Percentiles rank a stretch among this genome's conserved stretches.
Evolutionary conservation across 2,113 vertebrate species (phyloP).

Genomic region (Daphoenositta chrysoptera): DNA sequence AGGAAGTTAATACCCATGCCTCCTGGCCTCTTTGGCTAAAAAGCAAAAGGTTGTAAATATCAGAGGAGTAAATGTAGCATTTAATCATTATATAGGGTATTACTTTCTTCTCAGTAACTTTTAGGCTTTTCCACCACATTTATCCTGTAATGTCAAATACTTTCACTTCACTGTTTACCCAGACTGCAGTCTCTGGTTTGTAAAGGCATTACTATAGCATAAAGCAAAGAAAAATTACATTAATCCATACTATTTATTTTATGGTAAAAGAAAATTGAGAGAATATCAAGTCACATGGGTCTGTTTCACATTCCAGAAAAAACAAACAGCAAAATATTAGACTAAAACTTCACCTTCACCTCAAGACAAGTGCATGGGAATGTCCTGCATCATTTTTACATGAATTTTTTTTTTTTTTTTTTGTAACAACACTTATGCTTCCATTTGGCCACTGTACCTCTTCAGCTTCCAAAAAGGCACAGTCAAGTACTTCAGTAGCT

Average conservation of each 20-base stretch:
- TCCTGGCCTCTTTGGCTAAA: neutral
- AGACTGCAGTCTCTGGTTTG: neutral
- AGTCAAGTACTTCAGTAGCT: neutral
- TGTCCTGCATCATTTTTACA: neutral
- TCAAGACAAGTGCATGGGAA: neutral
- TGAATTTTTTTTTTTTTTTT: no score
- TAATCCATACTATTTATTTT: neutral
- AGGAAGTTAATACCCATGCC: neutral
- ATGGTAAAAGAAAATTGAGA: neutral
- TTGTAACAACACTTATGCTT: neutral
- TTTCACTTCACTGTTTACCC: neutral
- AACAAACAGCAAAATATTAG: neutral
- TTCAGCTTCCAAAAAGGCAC: neutral
- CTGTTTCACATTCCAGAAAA: neutral
- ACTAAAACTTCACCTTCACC: neutral
- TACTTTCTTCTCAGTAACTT: neutral
- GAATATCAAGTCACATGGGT: neutral
- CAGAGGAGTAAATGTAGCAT: neutral
- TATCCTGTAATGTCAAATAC: neutral
- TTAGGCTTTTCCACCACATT: neutral
- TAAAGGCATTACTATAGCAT: neutral
- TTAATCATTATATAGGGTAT: neutral
- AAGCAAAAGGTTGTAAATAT: neutral
- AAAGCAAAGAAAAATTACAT: neutral
- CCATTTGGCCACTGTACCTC: neutral